These are phyloP conservation scores for Euwallacea similis DNA, from an alignment of 1,140 invertebrate genomes.

Conservation along the genomic window DNA sequence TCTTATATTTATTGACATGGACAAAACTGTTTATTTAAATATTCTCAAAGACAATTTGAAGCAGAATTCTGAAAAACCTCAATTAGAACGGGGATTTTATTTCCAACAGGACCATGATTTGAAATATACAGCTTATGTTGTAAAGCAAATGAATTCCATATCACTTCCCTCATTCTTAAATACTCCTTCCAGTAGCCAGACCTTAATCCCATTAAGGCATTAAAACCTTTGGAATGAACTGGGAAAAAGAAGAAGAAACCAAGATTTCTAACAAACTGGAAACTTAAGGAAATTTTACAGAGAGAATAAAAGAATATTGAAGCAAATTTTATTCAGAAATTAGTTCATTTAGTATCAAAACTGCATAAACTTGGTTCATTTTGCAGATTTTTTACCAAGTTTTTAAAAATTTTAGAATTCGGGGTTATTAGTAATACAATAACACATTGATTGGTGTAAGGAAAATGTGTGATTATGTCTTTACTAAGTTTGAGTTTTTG, in stretches of 20 bases:
- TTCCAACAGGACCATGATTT: not conserved
- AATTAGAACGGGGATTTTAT: not conserved
- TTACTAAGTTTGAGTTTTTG: too few relatives aligned
- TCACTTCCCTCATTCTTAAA: not conserved
- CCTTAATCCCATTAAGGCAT: not conserved
- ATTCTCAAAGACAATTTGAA: not conserved
- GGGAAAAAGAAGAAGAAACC: not conserved
- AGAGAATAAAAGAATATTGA: not conserved
- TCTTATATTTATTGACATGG: not conserved
- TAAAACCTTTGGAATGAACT: not conserved
- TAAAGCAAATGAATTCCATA: not conserved
- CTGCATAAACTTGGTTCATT: not conserved
- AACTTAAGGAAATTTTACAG: not conserved
- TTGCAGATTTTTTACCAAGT: too few relatives aligned
- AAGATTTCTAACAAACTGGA: not conserved
- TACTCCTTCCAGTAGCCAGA: not conserved
- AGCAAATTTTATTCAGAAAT: not conserved
- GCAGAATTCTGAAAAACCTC: not conserved
- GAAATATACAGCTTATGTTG: not conserved
- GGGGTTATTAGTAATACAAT: too few relatives aligned
- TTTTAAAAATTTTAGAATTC: too few relatives aligned
- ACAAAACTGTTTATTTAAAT: not conserved
- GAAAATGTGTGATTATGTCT: too few relatives aligned
- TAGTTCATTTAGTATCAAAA: not conserved
- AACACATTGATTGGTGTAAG: too few relatives aligned